Evolutionary conservation across 2,888 invertebrate genomes (phyloP).

Genomic region (Scrobipalpa atriplicella): DNA sequence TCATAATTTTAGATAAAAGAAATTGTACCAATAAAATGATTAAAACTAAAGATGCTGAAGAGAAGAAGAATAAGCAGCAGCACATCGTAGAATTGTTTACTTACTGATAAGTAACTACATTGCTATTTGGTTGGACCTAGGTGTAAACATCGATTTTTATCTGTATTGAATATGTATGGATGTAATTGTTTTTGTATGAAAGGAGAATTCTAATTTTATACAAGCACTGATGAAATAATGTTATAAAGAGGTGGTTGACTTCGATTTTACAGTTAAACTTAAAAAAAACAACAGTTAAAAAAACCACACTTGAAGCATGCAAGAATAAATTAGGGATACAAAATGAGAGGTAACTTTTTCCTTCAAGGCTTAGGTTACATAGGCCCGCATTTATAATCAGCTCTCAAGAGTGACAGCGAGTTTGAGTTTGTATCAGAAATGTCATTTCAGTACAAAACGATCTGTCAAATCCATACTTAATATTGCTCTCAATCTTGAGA

Average conservation of each 20-base stretch:
- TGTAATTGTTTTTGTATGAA: slow-evolving; percentile 41
- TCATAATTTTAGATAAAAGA: neutral
- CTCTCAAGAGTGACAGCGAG: too few species aligned
- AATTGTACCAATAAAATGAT: too few species aligned
- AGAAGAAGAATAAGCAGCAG: too few species aligned
- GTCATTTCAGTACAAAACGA: too few species aligned
- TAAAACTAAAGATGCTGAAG: neutral
- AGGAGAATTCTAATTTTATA: slow-evolving; percentile 8
- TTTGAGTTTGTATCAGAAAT: too few species aligned
- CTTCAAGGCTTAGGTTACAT: too few species aligned
- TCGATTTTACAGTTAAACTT: neutral
- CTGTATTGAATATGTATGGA: slow-evolving; percentile 29
- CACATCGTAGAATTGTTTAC: neutral
- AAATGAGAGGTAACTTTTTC: neutral
- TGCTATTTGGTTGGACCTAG: neutral
- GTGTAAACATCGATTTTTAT: neutral
- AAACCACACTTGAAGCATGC: neutral
- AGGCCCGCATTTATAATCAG: too few species aligned
- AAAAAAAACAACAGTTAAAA: neutral
- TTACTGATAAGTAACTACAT: too few species aligned
- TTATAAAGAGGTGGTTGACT: slow-evolving; percentile 1
- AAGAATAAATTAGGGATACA: neutral
- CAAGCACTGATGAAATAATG: neutral
- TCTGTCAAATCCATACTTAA: too few species aligned
- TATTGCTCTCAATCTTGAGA: too few species aligned